Evolutionary conservation across 1,140 invertebrate species (phyloP).

Genomic region (Heliconius himera): DNA sequence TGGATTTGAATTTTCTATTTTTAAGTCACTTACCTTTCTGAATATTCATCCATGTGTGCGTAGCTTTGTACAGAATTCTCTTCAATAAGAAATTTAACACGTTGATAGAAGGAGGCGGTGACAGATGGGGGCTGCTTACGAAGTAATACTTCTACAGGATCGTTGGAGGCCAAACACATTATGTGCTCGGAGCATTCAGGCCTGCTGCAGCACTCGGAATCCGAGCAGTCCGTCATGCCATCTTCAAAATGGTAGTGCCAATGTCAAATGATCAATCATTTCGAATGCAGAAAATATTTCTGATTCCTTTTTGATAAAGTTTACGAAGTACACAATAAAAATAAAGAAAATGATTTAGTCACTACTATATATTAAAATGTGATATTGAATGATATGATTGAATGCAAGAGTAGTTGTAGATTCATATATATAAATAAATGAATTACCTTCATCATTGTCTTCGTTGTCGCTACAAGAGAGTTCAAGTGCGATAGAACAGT

Average conservation of each 20-base stretch:
- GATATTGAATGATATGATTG: not conserved
- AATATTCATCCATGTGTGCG: slow-evolving; percentile 97
- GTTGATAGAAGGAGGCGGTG: slow-evolving; percentile 98
- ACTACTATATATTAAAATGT: not conserved
- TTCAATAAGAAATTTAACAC: slow-evolving; percentile 99
- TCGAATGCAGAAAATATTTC: slow-evolving; percentile 12
- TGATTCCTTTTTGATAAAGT: not conserved
- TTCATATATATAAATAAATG: not conserved
- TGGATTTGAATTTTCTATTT: slow-evolving; percentile 35
- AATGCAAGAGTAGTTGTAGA: not conserved
- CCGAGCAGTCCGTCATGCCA: slow-evolving; percentile 98
- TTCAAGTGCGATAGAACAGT: slow-evolving; percentile 95
- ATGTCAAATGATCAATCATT: slow-evolving; percentile 53
- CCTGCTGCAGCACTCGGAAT: slow-evolving; percentile 96
- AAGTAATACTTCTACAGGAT: slow-evolving; percentile 96
- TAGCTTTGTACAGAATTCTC: slow-evolving; percentile 99
- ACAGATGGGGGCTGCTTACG: slow-evolving; percentile 97
- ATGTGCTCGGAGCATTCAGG: slow-evolving; percentile 92
- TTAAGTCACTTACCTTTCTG: slow-evolving; percentile 93
- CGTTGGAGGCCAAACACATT: slow-evolving; percentile 96
- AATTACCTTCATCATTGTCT: slow-evolving; percentile 97
- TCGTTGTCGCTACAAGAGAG: slow-evolving; percentile 96
- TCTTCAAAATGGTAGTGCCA: slow-evolving; percentile 85
- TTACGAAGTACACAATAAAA: not conserved
- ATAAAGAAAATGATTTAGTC: not conserved